phyloP scores from a whole-genome alignment of 2,113 vertebrate genomes.

The Pungitius pungitius region DNA sequence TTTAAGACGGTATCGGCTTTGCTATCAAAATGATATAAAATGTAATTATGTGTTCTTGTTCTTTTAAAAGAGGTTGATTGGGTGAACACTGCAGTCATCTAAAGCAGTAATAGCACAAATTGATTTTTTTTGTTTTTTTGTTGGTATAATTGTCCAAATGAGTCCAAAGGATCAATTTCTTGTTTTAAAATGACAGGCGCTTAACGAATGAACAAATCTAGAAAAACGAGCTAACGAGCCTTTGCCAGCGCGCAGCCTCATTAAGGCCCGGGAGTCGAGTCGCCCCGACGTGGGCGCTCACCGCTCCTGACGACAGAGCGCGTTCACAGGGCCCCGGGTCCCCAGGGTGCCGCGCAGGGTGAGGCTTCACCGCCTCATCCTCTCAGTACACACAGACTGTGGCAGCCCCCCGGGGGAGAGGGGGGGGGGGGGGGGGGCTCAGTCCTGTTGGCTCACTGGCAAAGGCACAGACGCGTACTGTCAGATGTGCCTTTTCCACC shows the following conservation, averaged over 20 bases:
- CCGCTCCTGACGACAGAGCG: constrained; percentile 56
- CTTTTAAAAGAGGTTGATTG: neutral
- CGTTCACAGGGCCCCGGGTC: constrained; percentile 46
- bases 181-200: constrained; percentile 5
- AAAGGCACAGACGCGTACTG: constrained; percentile 61
- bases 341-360: constrained; percentile 39
- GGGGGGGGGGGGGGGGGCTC: constrained; percentile 37
- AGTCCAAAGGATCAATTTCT: neutral
- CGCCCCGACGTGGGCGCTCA: constrained; percentile 53
- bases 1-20: neutral
- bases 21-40: neutral
- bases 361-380: constrained; percentile 59
- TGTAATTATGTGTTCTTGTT: neutral
- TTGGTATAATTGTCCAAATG: neutral
- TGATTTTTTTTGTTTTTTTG: no score
- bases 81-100: neutral
- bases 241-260: constrained; percentile 10
- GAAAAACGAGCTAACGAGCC: neutral
- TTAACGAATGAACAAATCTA: neutral
- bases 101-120: neutral
- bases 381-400: constrained; percentile 61
- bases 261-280: no score
- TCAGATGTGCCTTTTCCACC: constrained; percentile 69
- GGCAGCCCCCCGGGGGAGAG: constrained; percentile 52
- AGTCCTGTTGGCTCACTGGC: constrained; percentile 56